Conservation (phyloP, 1,140 invertebrate species). For the Pinna nobilis region DNA sequence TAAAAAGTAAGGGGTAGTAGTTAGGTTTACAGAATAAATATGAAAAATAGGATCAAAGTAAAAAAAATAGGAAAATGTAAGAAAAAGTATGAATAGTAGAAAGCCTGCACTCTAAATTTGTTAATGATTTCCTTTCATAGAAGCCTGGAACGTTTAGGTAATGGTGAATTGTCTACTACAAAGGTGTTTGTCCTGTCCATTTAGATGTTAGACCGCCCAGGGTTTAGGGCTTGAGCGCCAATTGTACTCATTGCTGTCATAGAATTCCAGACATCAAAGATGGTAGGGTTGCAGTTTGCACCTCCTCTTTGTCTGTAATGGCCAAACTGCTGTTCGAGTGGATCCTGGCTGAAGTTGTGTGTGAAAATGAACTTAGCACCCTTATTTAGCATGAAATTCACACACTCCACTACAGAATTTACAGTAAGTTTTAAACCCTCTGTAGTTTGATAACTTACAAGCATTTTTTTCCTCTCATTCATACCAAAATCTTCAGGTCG, state of each 20-base stretch:
- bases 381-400: constrained; percentile 28
- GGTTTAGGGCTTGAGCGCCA: constrained; percentile 23
- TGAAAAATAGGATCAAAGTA: too few species aligned
- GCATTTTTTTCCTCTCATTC: constrained; percentile 29
- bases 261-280: constrained; percentile 26
- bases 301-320: constrained; percentile 27
- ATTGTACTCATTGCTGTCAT: constrained; percentile 34
- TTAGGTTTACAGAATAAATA: too few species aligned
- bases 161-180: too few species aligned
- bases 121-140: too few species aligned
- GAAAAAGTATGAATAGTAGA: too few species aligned
- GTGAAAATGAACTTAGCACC: constrained; percentile 40
- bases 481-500: constrained; percentile 36
- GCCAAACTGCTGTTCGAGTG: constrained; percentile 43
- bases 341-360: constrained; percentile 45
- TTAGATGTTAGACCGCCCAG: too few species aligned
- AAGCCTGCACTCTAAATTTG: too few species aligned
- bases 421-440: constrained; percentile 36
- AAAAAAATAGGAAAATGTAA: too few species aligned
- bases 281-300: constrained; percentile 11
- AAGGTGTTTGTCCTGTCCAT: too few species aligned
- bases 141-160: too few species aligned
- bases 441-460: constrained; percentile 36
- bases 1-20: too few species aligned
- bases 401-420: constrained; percentile 27